Base-by-base conservation (phyloP, 2,113 vertebrate genomes). In the Semnornis frantzii region DNA sequence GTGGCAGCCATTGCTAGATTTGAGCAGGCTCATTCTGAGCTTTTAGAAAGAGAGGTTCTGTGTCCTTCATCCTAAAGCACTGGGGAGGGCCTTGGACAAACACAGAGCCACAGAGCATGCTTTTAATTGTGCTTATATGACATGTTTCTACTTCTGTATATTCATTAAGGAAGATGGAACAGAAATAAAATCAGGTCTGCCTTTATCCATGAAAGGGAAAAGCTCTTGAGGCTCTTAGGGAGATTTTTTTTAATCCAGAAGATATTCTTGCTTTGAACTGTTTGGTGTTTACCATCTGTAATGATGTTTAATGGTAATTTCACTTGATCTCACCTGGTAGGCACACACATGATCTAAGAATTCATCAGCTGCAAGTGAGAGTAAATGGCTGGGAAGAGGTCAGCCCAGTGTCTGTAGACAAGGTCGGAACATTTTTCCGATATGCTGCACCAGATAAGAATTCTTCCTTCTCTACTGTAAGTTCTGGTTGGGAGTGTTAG, bases 341-440 rank as follows among this genome's bases (percentile, higher is more conserved):
- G 97, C 99, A 99, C 92, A 99, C 99, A 10, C 99, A 99, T 39
- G 98, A 99, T 89, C 97, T 99, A 28, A 98, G 99, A 92, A 98
- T 99, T 31, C 99, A 99, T 94, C 99, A 99, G 86, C 76, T 99
- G 88, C 98, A 99, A 96, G 99, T 99, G 37, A 98, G 98, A 73
- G 99, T 99, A 0, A 99, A 97, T n/a, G 99, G 99, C 80, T 99
- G 99, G 99, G 99, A 99, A 90, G 99, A 98, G 92, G 98, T 99
- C 46, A 99, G 99, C 85, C 99, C 99, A 0, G 99, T 99, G 57
- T 99, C 99, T 8, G 99, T 99, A 52, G 99, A 99, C 97, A 99
- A 99, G 97, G 99, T 99, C 4, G 99, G 99, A 8, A 98, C 98
- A 0, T 99, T 98, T 93, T 99, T 99, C 94, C 98, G 99, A n/a